phyloP scores from a whole-genome alignment of 2,113 vertebrate species.

The Microtus richardsoni region DNA sequence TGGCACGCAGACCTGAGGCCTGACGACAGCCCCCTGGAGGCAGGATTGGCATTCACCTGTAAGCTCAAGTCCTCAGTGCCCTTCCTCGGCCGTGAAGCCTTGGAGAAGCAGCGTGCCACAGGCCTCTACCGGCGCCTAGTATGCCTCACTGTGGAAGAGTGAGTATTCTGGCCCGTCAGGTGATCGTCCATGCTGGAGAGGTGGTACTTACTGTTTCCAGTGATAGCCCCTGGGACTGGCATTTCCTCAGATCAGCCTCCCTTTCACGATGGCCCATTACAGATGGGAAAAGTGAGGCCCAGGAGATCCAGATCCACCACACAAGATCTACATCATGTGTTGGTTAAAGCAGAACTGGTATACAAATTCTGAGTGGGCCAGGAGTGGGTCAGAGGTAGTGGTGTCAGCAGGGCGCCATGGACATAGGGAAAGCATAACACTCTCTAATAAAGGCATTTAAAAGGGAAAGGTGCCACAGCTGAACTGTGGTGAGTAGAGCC shows the following conservation, averaged over 20 bases:
- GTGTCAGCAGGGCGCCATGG: accelerated
- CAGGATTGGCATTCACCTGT: conserved; percentile 96
- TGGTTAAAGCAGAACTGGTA: neutral
- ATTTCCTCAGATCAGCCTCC: neutral
- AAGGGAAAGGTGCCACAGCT: neutral
- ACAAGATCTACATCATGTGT: neutral
- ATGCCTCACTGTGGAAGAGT: conserved; percentile 95
- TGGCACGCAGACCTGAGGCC: conserved; percentile 96
- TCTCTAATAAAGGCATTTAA: accelerated
- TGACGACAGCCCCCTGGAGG: conserved; percentile 94
- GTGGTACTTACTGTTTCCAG: neutral
- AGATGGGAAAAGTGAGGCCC: neutral
- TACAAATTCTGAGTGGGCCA: neutral
- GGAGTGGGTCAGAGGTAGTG: accelerated
- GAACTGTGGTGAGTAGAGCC: accelerated
- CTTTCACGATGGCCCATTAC: too few species aligned
- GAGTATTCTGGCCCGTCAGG: conserved; percentile 66
- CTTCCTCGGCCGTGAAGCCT: conserved; percentile 92
- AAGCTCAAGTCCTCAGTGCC: conserved; percentile 92
- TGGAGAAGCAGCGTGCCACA: conserved; percentile 91
- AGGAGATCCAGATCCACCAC: neutral
- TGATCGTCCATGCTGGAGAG: too few species aligned
- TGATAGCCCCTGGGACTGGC: neutral
- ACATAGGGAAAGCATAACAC: accelerated
- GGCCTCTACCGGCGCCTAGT: conserved; percentile 92